A percentile compares a stretch with the other conserved stretches of the same genome.
phyloP scores from a whole-genome alignment of 2,888 invertebrate genomes.

The Thyatira batis region DNA sequence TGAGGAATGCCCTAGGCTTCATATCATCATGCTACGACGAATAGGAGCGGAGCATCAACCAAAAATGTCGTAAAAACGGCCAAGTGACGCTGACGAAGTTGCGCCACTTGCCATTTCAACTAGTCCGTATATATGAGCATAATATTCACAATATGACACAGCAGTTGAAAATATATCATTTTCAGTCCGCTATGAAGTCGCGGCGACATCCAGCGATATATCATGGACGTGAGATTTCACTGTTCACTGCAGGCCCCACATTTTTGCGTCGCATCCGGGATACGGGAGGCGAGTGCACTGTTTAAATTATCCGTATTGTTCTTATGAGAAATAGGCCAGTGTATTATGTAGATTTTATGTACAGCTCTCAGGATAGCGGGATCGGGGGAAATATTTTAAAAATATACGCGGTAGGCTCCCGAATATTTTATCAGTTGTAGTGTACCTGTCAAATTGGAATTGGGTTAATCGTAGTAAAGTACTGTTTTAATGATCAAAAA shows the following conservation, averaged over 20 bases:
- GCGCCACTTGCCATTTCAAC: too few species aligned
- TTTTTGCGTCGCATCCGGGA: constrained; percentile 11
- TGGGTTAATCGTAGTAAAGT: too few species aligned
- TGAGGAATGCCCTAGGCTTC: too few species aligned
- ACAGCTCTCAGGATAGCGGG: background rate
- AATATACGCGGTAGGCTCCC: background rate
- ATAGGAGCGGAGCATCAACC: too few species aligned
- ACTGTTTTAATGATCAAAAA: too few species aligned
- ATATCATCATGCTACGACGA: too few species aligned
- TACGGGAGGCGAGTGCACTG: background rate
- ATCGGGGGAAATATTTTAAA: background rate
- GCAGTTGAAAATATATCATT: constrained; percentile 12
- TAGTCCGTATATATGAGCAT: background rate
- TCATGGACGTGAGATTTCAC: constrained; percentile 14
- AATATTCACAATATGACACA: background rate
- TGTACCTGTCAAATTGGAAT: too few species aligned
- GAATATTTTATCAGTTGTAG: background rate
- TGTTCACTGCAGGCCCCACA: constrained; percentile 12
- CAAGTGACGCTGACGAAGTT: background rate
- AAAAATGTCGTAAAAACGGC: too few species aligned
- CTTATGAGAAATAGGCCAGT: constrained; percentile 5
- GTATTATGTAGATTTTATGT: background rate
- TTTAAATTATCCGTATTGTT: constrained; percentile 7
- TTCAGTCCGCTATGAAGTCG: constrained; percentile 10
- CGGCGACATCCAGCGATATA: constrained; percentile 12